Percentiles rank a stretch among this genome's conserved stretches.
Conservation (phyloP, 2,888 invertebrate genomes). For the Helleia helle region DNA sequence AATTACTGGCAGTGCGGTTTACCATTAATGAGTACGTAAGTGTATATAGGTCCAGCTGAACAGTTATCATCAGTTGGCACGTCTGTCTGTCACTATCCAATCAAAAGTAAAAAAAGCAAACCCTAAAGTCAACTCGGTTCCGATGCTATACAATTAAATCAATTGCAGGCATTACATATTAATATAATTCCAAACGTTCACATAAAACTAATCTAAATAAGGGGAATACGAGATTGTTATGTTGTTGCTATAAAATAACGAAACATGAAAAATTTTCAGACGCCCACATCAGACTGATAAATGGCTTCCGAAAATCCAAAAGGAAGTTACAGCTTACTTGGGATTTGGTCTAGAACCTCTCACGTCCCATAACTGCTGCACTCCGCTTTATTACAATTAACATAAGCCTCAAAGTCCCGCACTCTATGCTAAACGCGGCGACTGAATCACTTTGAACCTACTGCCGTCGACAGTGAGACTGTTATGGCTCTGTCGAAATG, state of each 20-base stretch:
- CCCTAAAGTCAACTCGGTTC: no score
- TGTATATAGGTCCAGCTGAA: no score
- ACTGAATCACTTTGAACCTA: conserved; percentile 72
- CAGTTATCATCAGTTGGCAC: no score
- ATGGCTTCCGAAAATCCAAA: conserved; percentile 76
- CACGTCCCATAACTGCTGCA: conserved; percentile 75
- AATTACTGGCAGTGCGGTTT: no score
- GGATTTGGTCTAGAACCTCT: conserved; percentile 76
- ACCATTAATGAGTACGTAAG: no score
- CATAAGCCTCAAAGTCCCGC: conserved; percentile 74
- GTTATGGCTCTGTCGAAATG: conserved; percentile 71
- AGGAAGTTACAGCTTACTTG: conserved; percentile 76
- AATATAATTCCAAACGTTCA: no score
- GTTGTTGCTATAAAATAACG: conserved; percentile 64
- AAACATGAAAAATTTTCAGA: conserved; percentile 75
- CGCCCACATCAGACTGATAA: conserved; percentile 75
- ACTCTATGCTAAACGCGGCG: conserved; percentile 52
- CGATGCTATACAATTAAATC: no score
- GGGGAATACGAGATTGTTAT: conserved; percentile 36
- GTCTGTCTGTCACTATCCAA: no score
- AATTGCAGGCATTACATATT: no score
- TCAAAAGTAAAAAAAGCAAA: no score
- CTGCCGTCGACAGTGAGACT: conserved; percentile 62
- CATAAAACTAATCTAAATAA: conserved; percentile 9
- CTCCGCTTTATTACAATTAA: conserved; percentile 75